These are phyloP conservation scores for Setipinna tenuifilis DNA, from an alignment of 2,797 vertebrate genomes.

Conservation along the genomic window DNA sequence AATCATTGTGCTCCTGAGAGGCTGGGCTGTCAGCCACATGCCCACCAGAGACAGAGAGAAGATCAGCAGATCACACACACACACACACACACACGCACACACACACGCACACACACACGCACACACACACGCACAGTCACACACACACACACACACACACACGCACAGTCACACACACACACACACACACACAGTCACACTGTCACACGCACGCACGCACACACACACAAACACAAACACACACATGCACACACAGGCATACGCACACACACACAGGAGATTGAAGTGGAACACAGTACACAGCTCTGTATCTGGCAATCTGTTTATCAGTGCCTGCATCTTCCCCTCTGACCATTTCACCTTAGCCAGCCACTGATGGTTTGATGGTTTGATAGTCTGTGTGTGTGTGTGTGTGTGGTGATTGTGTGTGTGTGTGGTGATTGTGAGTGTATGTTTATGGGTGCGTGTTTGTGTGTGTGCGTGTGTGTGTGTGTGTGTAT, in stretches of 20 bases:
- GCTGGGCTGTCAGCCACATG: slow-evolving; percentile 30
- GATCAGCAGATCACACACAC: slow-evolving; percentile 21
- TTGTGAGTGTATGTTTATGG: no score
- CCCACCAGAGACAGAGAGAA: neutral
- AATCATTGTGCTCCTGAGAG: slow-evolving; percentile 32
- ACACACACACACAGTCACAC: neutral
- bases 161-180: slow-evolving; percentile 40
- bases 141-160: slow-evolving; percentile 13
- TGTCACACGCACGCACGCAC: no score
- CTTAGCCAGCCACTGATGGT: slow-evolving; percentile 34
- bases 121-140: neutral
- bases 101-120: slow-evolving; percentile 23
- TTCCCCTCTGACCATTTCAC: slow-evolving; percentile 31
- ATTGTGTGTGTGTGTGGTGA: neutral
- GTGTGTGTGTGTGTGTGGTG: neutral
- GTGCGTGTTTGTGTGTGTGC: neutral
- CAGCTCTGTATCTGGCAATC: slow-evolving; percentile 45
- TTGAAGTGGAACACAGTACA: slow-evolving; percentile 29
- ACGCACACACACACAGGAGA: slow-evolving; percentile 44
- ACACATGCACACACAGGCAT: slow-evolving; percentile 34
- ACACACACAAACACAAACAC: no score
- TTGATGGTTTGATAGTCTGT: slow-evolving; percentile 26
- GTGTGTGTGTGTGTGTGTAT: neutral
- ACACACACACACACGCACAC: neutral
- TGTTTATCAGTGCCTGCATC: slow-evolving; percentile 45